phyloP scores from a whole-genome alignment of 1,140 invertebrate genomes.

The Sycophaga agraensis region DNA sequence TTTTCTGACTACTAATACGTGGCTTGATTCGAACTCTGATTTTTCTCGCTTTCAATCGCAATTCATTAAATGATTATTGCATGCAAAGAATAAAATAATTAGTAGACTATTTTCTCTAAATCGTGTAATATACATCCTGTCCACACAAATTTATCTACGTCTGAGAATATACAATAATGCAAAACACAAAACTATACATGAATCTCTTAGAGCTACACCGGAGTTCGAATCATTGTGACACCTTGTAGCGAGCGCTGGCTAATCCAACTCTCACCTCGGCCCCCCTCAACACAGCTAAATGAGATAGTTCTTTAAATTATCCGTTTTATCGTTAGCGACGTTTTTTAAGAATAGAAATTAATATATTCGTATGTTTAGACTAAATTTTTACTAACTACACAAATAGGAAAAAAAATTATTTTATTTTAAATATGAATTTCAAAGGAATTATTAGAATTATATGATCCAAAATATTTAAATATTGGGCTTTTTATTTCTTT shows the following conservation, averaged over 20 bases:
- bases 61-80: no score
- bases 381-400: background rate
- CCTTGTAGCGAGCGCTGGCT: constrained; percentile 52
- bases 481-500: constrained; percentile 7
- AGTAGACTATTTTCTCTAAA: no score
- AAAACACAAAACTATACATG: background rate
- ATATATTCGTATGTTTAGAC: background rate
- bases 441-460: no score
- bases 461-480: constrained; percentile 9
- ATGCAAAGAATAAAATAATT: no score
- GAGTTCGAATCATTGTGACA: constrained; percentile 44
- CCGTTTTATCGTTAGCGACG: background rate
- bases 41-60: constrained; percentile 27
- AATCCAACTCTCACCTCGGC: constrained; percentile 52
- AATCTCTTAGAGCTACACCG: constrained; percentile 26
- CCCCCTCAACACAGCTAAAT: constrained; percentile 53
- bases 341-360: no score
- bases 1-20: constrained; percentile 39
- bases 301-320: constrained; percentile 30
- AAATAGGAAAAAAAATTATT: background rate
- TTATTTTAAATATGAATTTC: background rate
- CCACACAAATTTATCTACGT: no score
- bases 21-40: constrained; percentile 40
- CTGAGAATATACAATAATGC: no score
- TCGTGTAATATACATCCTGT: no score